Evolutionary conservation across 2,888 invertebrate species (phyloP), one percentile per base, ranked within the genome.

Genomic region (Branchipolynoe longqiensis): DNA sequence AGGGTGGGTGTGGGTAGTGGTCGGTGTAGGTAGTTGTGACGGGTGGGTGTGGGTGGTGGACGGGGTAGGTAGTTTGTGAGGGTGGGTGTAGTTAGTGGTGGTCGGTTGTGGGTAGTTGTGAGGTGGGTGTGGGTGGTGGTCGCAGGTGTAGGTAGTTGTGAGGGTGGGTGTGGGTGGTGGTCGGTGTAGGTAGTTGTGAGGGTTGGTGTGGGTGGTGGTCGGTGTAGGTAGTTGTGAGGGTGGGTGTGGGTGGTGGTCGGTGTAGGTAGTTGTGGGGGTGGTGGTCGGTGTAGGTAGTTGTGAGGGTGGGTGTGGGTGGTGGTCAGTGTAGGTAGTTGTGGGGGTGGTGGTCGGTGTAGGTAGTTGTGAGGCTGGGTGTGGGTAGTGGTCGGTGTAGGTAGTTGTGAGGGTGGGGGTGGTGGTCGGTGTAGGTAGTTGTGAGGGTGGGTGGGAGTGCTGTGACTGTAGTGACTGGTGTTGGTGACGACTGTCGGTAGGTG

Each of bases 401-500:
- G 48, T 18, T 48, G 48, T 48, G 18, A 8, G 8, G 48, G 8
- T 12, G 48, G 48, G 18, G 8, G 48, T 48, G 48, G 18, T 8
- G 18, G 8, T 8, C 18, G 48, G 18, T 8, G 48, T 48, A 48
- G 48, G 18, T 48, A 48, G 48, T 18, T 48, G 48, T 48, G 18
- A 8, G 8, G 48, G 8, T 12, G 48, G 48, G 18, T 18, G 48
- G 8, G 48, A 48, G 1, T n/a, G n/a, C n/a, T n/a, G n/a, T n/a
- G n/a, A n/a, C n/a, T n/a, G n/a, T n/a, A n/a, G n/a, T n/a, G n/a
- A n/a, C n/a, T n/a, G n/a, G 31, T 78, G 48, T 78, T 78, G 78
- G 40, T 78, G 78, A 48, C 48, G 8, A 48, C 31, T 6, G 14
- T 41, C 25, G 40, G 78, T 54, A 48, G 78, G 78, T 78, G 78